Percentiles rank a stretch among this genome's conserved stretches.
Evolutionary conservation across 2,113 vertebrate genomes (phyloP).

Genomic region (Diadophis punctatus): DNA sequence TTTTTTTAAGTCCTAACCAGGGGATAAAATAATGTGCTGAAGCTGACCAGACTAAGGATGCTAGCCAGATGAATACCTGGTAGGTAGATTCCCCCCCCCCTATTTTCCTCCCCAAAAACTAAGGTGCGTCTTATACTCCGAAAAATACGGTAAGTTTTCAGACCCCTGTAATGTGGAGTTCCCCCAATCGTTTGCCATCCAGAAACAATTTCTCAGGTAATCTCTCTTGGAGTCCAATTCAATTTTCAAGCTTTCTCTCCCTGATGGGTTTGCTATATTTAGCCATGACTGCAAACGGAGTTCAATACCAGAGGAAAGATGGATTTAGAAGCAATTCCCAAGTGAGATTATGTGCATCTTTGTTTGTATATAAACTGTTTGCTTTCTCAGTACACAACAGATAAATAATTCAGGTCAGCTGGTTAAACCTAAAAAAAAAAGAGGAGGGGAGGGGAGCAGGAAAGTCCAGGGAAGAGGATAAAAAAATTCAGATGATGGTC

Average conservation of each 20-base stretch:
- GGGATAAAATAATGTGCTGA: no score
- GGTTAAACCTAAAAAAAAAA: neutral
- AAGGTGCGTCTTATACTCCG: no score
- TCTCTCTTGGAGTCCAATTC: neutral
- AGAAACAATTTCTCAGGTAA: neutral
- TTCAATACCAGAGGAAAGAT: constrained; percentile 9
- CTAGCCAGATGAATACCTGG: no score
- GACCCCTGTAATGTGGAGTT: neutral
- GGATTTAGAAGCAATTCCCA: neutral
- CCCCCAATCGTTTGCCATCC: neutral
- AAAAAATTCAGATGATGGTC: neutral
- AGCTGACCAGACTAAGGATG: no score
- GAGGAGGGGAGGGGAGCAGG: neutral
- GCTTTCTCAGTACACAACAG: neutral
- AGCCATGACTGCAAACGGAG: neutral
- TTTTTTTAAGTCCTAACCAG: no score
- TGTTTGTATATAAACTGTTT: neutral
- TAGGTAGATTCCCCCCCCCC: no score
- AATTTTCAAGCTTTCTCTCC: neutral
- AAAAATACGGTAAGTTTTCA: no score
- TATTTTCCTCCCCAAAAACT: no score
- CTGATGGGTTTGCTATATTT: neutral
- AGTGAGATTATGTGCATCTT: neutral
- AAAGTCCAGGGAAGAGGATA: neutral
- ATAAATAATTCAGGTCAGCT: neutral